These are phyloP conservation scores for Gobius niger DNA, from an alignment of 2,113 vertebrate species.

Conservation along the genomic window DNA sequence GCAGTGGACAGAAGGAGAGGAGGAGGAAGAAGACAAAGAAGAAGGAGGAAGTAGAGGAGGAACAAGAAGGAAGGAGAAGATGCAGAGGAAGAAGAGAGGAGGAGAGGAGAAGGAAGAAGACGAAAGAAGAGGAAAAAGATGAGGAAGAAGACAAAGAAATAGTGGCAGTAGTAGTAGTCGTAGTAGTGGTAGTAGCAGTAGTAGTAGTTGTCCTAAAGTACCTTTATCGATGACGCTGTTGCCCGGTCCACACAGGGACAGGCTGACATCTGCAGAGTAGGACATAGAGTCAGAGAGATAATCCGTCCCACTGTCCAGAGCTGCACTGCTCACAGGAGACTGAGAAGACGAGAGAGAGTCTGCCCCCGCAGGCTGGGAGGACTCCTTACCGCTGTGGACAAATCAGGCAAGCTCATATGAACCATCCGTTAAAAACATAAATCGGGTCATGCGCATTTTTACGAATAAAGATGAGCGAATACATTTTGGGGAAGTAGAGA, in stretches of 20 bases:
- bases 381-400: constrained; percentile 74
- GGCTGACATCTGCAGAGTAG: constrained; percentile 72
- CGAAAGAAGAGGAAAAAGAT: too few relatives aligned
- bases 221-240: constrained; percentile 82
- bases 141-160: too few relatives aligned
- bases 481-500: constrained; percentile 87
- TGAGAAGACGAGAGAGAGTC: constrained; percentile 62
- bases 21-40: too few relatives aligned
- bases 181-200: not conserved
- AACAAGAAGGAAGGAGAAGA: too few relatives aligned
- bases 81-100: too few relatives aligned
- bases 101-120: too few relatives aligned
- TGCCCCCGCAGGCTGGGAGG: constrained; percentile 41
- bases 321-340: constrained; percentile 63
- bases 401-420: not conserved
- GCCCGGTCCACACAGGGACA: constrained; percentile 89
- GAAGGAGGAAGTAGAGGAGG: too few relatives aligned
- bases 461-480: not conserved
- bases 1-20: too few relatives aligned
- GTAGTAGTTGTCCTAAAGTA: constrained; percentile 48
- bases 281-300: constrained; percentile 64
- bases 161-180: not conserved
- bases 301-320: constrained; percentile 68
- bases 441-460: too few relatives aligned
- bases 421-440: not conserved